Evolutionary conservation across 2,888 invertebrate genomes (phyloP).

Genomic region (Microchrysa polita): DNA sequence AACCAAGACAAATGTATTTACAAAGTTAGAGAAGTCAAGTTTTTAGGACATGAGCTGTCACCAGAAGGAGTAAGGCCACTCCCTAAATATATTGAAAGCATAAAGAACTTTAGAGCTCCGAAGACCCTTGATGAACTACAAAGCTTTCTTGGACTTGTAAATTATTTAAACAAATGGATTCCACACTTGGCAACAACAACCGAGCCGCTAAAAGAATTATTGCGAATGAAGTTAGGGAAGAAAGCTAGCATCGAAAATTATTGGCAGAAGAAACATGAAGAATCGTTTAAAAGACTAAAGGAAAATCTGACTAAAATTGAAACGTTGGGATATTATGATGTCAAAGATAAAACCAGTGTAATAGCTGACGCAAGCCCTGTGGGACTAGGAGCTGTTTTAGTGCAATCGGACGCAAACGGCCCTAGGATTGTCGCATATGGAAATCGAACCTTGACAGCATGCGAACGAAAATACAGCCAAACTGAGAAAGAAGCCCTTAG

Average conservation of each 20-base stretch:
- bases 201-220: slow-evolving; percentile 44
- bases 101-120: not conserved
- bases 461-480: no score
- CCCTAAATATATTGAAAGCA: not conserved
- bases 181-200: slow-evolving; percentile 48
- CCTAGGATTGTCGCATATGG: slow-evolving; percentile 58
- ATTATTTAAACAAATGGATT: slow-evolving; percentile 55
- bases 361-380: slow-evolving; percentile 59
- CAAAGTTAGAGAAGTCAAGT: not conserved
- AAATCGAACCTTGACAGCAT: no score
- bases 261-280: no score
- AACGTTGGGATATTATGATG: no score
- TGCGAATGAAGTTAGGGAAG: slow-evolving; percentile 52
- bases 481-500: no score
- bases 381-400: slow-evolving; percentile 56
- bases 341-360: slow-evolving; percentile 45
- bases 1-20: not conserved
- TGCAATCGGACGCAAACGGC: slow-evolving; percentile 53
- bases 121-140: not conserved
- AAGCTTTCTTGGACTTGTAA: slow-evolving; percentile 51
- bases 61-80: not conserved
- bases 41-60: not conserved
- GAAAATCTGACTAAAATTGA: no score
- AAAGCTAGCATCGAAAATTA: not conserved
- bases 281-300: no score